Conservation (phyloP, 2,113 vertebrate species). For the Eudorcas thomsonii region DNA sequence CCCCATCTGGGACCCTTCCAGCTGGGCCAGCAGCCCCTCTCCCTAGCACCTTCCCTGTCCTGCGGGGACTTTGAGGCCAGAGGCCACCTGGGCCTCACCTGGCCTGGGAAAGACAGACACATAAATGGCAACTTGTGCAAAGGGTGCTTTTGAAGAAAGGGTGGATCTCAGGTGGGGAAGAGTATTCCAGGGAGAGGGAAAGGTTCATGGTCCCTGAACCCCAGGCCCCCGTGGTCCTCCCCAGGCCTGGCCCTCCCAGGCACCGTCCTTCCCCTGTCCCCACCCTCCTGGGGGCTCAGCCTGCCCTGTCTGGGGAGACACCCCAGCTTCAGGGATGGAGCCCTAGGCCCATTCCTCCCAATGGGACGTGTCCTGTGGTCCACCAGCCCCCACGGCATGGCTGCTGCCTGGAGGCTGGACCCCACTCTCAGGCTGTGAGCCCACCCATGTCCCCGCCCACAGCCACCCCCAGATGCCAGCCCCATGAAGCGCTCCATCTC, state of each 20-base stretch:
- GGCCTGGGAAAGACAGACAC: not conserved
- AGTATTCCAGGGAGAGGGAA: not conserved
- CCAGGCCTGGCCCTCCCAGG: not conserved
- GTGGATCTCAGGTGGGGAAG: not conserved
- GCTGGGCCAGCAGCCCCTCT: not conserved
- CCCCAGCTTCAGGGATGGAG: not conserved
- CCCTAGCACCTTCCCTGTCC: not conserved
- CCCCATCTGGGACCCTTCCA: not conserved
- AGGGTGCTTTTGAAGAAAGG: not conserved
- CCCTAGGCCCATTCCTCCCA: not conserved
- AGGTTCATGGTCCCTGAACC: not conserved
- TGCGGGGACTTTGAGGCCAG: not conserved
- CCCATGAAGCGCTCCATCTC: slow-evolving; percentile 94
- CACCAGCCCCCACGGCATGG: rapidly evolving
- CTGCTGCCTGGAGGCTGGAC: not conserved
- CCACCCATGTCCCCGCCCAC: not conserved
- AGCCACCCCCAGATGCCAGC: slow-evolving; percentile 90
- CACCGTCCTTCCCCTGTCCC: not conserved
- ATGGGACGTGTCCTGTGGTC: not conserved
- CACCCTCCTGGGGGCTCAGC: not conserved
- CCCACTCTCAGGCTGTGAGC: not conserved
- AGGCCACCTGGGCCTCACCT: not conserved
- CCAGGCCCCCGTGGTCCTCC: not conserved
- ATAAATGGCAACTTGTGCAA: not conserved
- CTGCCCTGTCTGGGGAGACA: not conserved